Evolutionary conservation across 1,140 invertebrate species (phyloP).

Genomic region (Hyles euphorbiae): DNA sequence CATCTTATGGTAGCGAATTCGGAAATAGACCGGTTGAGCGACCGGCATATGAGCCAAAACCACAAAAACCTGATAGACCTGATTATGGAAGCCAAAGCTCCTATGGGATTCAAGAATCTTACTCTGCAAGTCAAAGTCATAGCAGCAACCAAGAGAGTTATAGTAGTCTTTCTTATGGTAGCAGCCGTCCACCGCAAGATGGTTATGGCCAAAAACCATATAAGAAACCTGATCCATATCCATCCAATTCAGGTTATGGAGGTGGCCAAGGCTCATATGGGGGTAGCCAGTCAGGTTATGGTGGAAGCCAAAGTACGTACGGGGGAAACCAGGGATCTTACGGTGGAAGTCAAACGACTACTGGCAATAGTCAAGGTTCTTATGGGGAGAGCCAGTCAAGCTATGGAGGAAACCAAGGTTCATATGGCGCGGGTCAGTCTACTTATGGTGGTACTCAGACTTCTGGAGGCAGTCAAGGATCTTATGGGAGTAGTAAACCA

Average conservation of each 20-base stretch:
- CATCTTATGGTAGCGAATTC: constrained; percentile 7
- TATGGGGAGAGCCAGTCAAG: not conserved
- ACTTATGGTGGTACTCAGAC: constrained; percentile 3
- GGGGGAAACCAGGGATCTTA: constrained; percentile 9
- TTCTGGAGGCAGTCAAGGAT: constrained; percentile 8
- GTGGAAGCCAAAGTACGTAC: constrained; percentile 2
- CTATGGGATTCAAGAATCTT: constrained; percentile 3
- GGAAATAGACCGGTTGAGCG: too few relatives aligned
- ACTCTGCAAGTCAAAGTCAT: constrained; percentile 4
- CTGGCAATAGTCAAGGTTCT: not conserved
- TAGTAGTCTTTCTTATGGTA: not conserved
- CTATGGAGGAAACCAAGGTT: constrained; percentile 1
- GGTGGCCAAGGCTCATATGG: constrained; percentile 6
- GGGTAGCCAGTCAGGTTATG: constrained; percentile 8
- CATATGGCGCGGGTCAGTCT: not conserved
- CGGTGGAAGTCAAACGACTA: not conserved
- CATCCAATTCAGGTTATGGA: not conserved
- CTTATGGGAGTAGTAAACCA: constrained; percentile 6
- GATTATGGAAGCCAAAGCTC: constrained; percentile 4
- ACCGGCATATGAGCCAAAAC: not conserved
- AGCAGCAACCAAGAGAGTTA: not conserved
- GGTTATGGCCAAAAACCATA: constrained; percentile 5
- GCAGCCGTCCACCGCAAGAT: not conserved
- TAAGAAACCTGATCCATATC: not conserved
- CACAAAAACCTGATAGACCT: constrained; percentile 13